phyloP scores from a whole-genome alignment of 2,797 vertebrate species.

The Sparus aurata region DNA sequence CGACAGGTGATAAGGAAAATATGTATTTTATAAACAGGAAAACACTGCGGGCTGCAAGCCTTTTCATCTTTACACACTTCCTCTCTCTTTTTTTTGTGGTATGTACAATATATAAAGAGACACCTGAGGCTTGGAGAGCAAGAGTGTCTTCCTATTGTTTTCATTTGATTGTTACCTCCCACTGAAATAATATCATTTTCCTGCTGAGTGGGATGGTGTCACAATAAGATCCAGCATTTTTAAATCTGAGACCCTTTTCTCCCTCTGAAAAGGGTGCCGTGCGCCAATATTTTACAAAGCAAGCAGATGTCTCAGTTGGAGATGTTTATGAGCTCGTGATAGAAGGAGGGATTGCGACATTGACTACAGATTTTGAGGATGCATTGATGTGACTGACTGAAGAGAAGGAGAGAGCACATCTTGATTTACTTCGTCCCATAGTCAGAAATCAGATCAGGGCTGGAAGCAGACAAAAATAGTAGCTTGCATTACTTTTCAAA shows the following conservation, averaged over 20 bases:
- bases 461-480: slow-evolving; percentile 19
- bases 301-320: slow-evolving; percentile 2
- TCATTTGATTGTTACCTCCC: slow-evolving; percentile 17
- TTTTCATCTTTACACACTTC: slow-evolving; percentile 28
- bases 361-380: neutral
- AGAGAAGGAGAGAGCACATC: neutral
- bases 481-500: slow-evolving; percentile 22
- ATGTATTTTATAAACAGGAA: neutral
- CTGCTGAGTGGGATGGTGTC: slow-evolving; percentile 18
- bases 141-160: slow-evolving; percentile 11
- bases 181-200: slow-evolving; percentile 20
- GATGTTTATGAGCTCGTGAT: neutral
- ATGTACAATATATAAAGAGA: slow-evolving; percentile 6
- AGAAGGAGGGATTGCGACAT: neutral
- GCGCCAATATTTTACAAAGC: slow-evolving; percentile 8
- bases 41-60: slow-evolving; percentile 5
- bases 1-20: too few relatives aligned
- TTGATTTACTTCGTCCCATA: slow-evolving; percentile 17
- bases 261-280: neutral
- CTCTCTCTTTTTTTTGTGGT: slow-evolving; percentile 39
- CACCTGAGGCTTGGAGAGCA: slow-evolving; percentile 24
- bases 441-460: slow-evolving; percentile 20
- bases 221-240: slow-evolving; percentile 14
- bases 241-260: neutral
- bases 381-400: neutral